Conservation (phyloP, 1,140 invertebrate species). For the Gonioctena quinquepunctata region DNA sequence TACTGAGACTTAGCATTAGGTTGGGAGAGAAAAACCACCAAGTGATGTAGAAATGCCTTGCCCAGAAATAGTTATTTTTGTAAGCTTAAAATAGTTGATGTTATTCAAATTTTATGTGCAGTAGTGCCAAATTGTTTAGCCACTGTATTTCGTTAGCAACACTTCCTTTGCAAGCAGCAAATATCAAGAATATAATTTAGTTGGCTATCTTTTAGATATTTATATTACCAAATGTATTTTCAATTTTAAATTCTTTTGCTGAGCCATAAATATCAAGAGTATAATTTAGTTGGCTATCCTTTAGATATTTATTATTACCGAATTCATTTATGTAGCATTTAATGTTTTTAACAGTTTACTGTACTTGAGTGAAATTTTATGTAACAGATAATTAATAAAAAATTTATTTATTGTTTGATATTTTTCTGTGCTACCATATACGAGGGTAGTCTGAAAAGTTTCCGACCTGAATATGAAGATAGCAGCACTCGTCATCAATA, state of each 20-base stretch:
- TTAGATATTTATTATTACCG: constrained; percentile 15
- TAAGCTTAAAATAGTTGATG: constrained; percentile 28
- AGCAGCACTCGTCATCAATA: too few relatives aligned
- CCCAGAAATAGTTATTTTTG: constrained; percentile 36
- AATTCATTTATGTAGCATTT: neutral
- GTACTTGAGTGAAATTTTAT: constrained; percentile 19
- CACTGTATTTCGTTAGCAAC: neutral
- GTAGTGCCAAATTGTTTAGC: constrained; percentile 35
- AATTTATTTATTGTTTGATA: constrained; percentile 12
- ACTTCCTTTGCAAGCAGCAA: neutral
- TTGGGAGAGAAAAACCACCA: neutral
- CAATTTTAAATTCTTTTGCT: neutral
- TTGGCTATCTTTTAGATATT: constrained; percentile 3
- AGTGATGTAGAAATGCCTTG: constrained; percentile 40
- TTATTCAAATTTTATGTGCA: constrained; percentile 25
- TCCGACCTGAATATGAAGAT: too few relatives aligned
- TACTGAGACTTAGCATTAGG: neutral
- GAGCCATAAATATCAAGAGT: constrained; percentile 1
- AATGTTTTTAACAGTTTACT: neutral
- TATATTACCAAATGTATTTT: constrained; percentile 1
- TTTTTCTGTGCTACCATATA: too few relatives aligned
- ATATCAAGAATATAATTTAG: neutral
- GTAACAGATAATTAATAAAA: constrained; percentile 8
- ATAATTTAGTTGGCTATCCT: neutral
- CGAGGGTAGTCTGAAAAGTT: too few relatives aligned